Evolutionary conservation across 2,888 invertebrate species (phyloP), one percentile per base, ranked within the genome.

Genomic region (Drosophila yooni): DNA sequence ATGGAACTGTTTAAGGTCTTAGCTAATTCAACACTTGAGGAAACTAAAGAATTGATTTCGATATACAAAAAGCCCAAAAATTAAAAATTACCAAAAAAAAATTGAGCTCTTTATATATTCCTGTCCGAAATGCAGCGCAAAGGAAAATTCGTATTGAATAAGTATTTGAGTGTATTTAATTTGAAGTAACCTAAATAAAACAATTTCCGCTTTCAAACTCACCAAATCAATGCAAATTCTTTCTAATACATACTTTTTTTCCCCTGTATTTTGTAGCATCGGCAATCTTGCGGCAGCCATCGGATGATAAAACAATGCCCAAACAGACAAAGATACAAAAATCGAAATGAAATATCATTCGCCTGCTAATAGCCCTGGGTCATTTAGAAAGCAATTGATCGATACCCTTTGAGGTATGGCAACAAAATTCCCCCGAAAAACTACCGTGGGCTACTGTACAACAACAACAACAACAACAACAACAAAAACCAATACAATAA

Each of bases 371-470:
- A 54, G 89, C 90, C 90, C 34, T 63, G 64, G 81, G 91, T 76
- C 81, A 84, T 91, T 91, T 91, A 91, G 90, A 91, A 91, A 91
- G 90, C 91, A 83, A 83, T 88, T 76, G 74, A 88, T 82, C 75
- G 77, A 76, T 74, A 76, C 63, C 74, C 70, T 70, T 76, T 75
- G 67, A 65, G 56, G 57, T 50, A 51, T 29, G 56, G 76, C 61
- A 38, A 48, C 34, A 65, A 56, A 56, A 64, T 74, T 68, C 58
- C 27, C 50, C 53, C 38, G 13, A 50, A 66, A 64, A 77, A 88
- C 87, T 88, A 88, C 87, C 87, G 87, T 88, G 76, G 90, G 89
- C 87, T 88, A 90, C 87, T 77, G 87, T 81, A 64, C 31, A 43
- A 43, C 43, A 57, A 40, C n/a, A 36, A 25, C 34, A 52, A 15